A percentile compares a stretch with the other conserved stretches of the same genome.
Evolutionary conservation across 2,888 invertebrate species (phyloP).

Genomic region (Orthonevra nobilis): DNA sequence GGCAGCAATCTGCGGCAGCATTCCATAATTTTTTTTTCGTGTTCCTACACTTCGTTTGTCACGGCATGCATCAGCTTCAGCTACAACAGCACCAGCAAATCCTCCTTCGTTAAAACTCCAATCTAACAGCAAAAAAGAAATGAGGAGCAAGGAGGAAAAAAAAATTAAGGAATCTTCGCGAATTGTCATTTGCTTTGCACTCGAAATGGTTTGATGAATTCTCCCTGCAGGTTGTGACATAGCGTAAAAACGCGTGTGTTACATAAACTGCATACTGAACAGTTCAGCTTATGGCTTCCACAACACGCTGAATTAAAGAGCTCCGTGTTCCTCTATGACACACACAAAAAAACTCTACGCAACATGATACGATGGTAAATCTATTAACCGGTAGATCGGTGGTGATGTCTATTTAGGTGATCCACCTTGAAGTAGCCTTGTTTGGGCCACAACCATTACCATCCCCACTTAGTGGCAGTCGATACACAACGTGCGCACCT

Average conservation of each 20-base stretch:
- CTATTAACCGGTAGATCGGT: slow-evolving; percentile 68
- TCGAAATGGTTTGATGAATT: slow-evolving; percentile 68
- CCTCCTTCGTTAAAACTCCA: slow-evolving; percentile 50
- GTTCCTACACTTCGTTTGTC: background rate
- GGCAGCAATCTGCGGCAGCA: slow-evolving; percentile 54
- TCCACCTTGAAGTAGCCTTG: slow-evolving; percentile 69
- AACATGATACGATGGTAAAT: slow-evolving; percentile 69
- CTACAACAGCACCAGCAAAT: too few relatives aligned
- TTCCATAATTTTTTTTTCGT: slow-evolving; percentile 31
- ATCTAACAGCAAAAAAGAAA: slow-evolving; percentile 9
- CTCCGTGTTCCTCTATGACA: slow-evolving; percentile 32
- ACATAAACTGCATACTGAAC: slow-evolving; percentile 71
- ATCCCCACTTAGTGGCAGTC: slow-evolving; percentile 39
- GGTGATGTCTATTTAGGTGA: slow-evolving; percentile 70
- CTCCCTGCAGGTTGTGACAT: slow-evolving; percentile 67
- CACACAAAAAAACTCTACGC: slow-evolving; percentile 16
- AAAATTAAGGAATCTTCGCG: slow-evolving; percentile 72
- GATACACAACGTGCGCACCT: slow-evolving; percentile 52
- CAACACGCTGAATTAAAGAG: slow-evolving; percentile 38
- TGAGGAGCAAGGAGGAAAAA: slow-evolving; percentile 1
- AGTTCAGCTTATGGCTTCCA: slow-evolving; percentile 48
- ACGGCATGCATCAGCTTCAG: too few relatives aligned
- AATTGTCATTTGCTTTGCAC: slow-evolving; percentile 70
- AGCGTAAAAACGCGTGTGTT: slow-evolving; percentile 71
- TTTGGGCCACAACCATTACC: slow-evolving; percentile 61